Evolutionary conservation across 2,113 vertebrate genomes (phyloP), one percentile per base, ranked within the genome.

Genomic region (Brienomyrus longianalis): DNA sequence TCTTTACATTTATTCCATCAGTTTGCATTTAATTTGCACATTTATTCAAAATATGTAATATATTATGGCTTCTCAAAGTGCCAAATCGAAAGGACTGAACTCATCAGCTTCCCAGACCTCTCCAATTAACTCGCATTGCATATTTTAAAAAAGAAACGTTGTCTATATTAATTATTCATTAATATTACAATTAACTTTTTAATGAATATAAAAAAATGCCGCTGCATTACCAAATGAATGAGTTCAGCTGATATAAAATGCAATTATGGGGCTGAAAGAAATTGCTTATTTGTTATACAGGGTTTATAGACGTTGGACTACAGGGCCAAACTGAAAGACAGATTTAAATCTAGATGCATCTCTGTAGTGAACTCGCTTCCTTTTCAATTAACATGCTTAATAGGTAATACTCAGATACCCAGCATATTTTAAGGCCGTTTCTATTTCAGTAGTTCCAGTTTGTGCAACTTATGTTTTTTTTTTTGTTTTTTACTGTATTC

Each of bases 141-240:
- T 86, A 84, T 84, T 48, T 84, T 48, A 59, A 21, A 88, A 88
- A 59, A 88, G 47, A 86, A 52, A 52, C 50, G 35, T 86, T 59
- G 31, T 88, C 17, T 47, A 62, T 62, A 62, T 88, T 62, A 88
- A 88, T 88, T 88, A 88, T 62, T 88, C 87, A 88, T 88, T 88
- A 88, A 88, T 88, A 66, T 47, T 45, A 88, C 87, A 88, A 88
- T 88, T 88, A 88, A 45, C 56, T 62, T 88, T 88, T 88, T 88
- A 88, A 88, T 62, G n/a, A 88, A 88, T 88, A 39, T 62, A 31
- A 27, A 59, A 86, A 47, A 88, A 88, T 52, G 50, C 13, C 27
- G 1, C 52, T 66, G 31, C 87, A 88, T 62, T 62, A 21, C 47
- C 87, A 66, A 39, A 88, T 88, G 21, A 88, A 88, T 62, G 87